Evolutionary conservation across 37 sponge, comb jelly and placozoan species (phyloP).

Genomic region (Cladorhizidae sp.): DNA sequence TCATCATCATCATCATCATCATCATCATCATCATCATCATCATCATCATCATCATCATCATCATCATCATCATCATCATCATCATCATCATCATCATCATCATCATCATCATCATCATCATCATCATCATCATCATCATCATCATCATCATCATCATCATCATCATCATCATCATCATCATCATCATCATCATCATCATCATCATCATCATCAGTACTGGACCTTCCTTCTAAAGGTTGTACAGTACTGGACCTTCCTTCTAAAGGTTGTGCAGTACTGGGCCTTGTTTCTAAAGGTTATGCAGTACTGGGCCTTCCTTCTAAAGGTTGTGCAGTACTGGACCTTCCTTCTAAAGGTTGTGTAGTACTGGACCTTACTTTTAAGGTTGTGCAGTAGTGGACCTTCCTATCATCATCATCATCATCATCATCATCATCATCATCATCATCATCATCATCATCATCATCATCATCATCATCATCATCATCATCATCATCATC

Average conservation of each 20-base stretch:
- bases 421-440: conserved; percentile 4
- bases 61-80: background rate
- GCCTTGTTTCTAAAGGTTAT: no score
- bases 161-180: conserved; percentile 2
- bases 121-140: conserved; percentile 4
- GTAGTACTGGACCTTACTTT: no score
- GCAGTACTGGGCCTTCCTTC: no score
- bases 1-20: background rate
- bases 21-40: conserved; percentile 4
- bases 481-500: conserved; percentile 4
- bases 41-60: conserved; percentile 2
- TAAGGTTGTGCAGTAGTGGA: no score
- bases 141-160: background rate
- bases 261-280: no score
- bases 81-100: conserved; percentile 2
- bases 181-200: background rate
- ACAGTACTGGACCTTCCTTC: no score
- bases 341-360: no score
- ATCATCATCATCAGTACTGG: no score
- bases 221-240: no score
- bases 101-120: background rate
- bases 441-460: conserved; percentile 4
- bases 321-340: no score
- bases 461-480: conserved; percentile 4
- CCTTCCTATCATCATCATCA: no score